Evolutionary conservation across 2,888 invertebrate genomes (phyloP).

Genomic region (Coleophora flavipennella): DNA sequence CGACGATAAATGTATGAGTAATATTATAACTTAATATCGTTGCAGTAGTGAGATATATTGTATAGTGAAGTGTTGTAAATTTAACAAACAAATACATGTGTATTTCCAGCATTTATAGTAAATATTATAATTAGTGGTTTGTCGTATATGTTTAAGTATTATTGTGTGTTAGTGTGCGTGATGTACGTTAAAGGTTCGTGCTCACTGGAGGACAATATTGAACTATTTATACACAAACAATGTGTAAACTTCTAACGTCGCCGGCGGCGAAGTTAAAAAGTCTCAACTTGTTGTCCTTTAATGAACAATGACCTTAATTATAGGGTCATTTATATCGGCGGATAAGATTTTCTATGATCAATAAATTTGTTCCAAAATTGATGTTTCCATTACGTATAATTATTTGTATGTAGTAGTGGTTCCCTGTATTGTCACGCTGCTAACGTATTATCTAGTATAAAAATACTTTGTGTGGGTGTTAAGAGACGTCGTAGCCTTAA

Average conservation of each 20-base stretch:
- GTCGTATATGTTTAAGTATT: constrained; percentile 34
- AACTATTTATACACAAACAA: constrained; percentile 6
- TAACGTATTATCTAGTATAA: constrained; percentile 3
- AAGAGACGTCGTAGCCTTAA: constrained; percentile 66
- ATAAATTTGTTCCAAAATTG: constrained; percentile 35
- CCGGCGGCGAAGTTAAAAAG: too few species aligned
- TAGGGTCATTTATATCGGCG: too few species aligned
- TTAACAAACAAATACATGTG: constrained; percentile 47
- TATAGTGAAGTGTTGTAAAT: constrained; percentile 41
- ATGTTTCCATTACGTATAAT: constrained; percentile 23
- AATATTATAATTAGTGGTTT: constrained; percentile 43
- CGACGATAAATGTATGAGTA: constrained; percentile 29
- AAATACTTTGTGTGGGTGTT: constrained; percentile 44
- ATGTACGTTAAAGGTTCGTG: constrained; percentile 29
- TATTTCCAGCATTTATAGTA: constrained; percentile 64
- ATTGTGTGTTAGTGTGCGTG: constrained; percentile 57
- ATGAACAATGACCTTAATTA: too few species aligned
- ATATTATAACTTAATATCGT: constrained; percentile 30
- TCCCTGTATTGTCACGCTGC: constrained; percentile 11
- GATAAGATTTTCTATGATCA: too few species aligned
- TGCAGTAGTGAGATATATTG: constrained; percentile 51
- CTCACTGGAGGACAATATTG: too few species aligned
- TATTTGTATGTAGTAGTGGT: constrained; percentile 20
- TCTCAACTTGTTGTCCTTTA: background rate
- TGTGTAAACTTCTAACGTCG: constrained; percentile 19